These are phyloP conservation scores for Calephelis perditalis DNA, from an alignment of 2,888 invertebrate genomes.

Conservation along the genomic window DNA sequence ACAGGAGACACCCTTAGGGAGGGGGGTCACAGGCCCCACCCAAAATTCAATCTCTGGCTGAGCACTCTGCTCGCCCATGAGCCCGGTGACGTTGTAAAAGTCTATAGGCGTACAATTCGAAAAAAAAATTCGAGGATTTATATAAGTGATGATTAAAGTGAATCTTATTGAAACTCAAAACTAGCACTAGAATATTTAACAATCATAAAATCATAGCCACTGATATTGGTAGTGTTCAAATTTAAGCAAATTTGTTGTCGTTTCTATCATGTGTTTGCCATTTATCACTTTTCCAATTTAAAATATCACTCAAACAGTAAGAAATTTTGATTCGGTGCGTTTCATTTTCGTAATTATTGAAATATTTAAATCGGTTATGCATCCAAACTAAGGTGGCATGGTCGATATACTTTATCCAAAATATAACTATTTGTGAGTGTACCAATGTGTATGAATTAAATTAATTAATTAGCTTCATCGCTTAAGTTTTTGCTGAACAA, in stretches of 20 bases:
- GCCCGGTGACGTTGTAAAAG: no score
- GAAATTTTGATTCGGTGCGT: background rate
- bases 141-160: no score
- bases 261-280: conserved; percentile 20
- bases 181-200: no score
- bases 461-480: conserved; percentile 25
- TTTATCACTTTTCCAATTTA: conserved; percentile 16
- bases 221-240: conserved; percentile 25
- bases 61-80: no score
- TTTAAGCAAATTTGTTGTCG: conserved; percentile 32
- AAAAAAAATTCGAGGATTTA: no score
- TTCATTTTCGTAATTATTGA: background rate
- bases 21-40: no score
- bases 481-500: conserved; percentile 25
- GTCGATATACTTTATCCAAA: conserved; percentile 10
- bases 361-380: conserved; percentile 2
- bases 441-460: conserved; percentile 17
- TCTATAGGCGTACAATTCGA: no score
- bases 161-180: no score
- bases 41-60: no score
- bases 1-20: no score
- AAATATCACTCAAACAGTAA: conserved; percentile 9
- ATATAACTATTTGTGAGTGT: conserved; percentile 18
- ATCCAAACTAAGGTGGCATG: conserved; percentile 7
- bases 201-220: no score